These are phyloP conservation scores for Apocheima hispidaria DNA, from an alignment of 2,888 invertebrate species.

Conservation along the genomic window DNA sequence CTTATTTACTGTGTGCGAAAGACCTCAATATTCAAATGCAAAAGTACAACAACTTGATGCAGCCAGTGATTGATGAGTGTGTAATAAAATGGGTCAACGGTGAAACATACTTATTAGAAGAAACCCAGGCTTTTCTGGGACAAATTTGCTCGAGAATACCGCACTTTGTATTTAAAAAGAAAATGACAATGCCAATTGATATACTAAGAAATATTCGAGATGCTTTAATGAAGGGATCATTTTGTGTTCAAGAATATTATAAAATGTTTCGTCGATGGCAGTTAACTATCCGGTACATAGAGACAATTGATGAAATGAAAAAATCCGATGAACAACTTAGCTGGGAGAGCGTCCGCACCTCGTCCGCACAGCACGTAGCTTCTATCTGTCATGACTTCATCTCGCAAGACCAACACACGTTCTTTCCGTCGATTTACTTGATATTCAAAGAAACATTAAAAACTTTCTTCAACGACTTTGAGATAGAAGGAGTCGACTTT, in stretches of 20 bases:
- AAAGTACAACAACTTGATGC: constrained; percentile 14
- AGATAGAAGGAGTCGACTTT: neutral
- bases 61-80: constrained; percentile 12
- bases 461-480: constrained; percentile 4
- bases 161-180: constrained; percentile 6
- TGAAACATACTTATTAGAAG: neutral
- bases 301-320: constrained; percentile 3
- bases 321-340: neutral
- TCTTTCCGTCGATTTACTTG: constrained; percentile 17
- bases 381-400: constrained; percentile 4
- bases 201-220: constrained; percentile 1
- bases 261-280: constrained; percentile 14
- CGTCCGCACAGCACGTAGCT: constrained; percentile 2
- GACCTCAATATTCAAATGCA: constrained; percentile 14
- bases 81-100: constrained; percentile 7
- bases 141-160: neutral
- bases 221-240: neutral
- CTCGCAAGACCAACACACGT: neutral
- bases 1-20: constrained; percentile 19
- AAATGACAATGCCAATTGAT: constrained; percentile 11
- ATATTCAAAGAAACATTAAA: constrained; percentile 4
- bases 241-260: constrained; percentile 12
- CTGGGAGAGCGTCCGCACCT: constrained; percentile 8
- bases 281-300: constrained; percentile 10
- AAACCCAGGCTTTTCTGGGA: neutral